Evolutionary conservation across 2,797 vertebrate genomes (phyloP), one percentile per base, ranked within the genome.

Genomic region (Catamblyrhynchus diadema): DNA sequence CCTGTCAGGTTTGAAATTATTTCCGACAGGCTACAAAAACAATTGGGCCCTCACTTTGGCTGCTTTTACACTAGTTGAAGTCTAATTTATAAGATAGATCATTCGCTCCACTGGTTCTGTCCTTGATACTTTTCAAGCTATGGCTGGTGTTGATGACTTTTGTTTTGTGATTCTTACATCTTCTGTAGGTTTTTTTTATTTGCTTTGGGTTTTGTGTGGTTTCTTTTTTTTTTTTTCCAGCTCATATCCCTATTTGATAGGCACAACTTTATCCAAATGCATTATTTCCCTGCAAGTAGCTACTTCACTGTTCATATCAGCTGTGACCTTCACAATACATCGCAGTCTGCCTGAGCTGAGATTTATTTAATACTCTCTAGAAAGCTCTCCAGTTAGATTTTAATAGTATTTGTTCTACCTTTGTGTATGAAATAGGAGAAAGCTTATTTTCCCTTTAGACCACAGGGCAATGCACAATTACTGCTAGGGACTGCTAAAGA

Each of bases 11-110:
- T 94, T 96, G 87, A 97, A 97, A 98, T 97, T 75, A 94, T 96
- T 97, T 96, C 96, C 24, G 73, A 97, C 96, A 96, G 94, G 88
- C 94, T 96, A 97, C 95, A 94, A 92, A 97, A 97, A 97, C 90
- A 97, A 97, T 96, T 72, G 88, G 93, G 79, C 74, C 90, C 94
- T 98, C 93, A 90, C 74, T 96, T 97, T 61, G 82, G 62, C 84
- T 89, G 94, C 90, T 93, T 97, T 96, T 97, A 94, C 90, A 77
- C 81, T 97, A 92, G 95, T 91, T 97, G 96, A 98, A 97, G 96
- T 96, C 97, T 96, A 96, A 97, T 97, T 98, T 97, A 84, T 96
- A 97, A 97, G 94, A 96, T 92, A 93, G 94, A 96, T 97, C 95
- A 96, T 96, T 91, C 16, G 86, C 94, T 97, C 96, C 94, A 75